Evolutionary conservation across 2,888 invertebrate genomes (phyloP).

Genomic region (Ophion slaviceki): DNA sequence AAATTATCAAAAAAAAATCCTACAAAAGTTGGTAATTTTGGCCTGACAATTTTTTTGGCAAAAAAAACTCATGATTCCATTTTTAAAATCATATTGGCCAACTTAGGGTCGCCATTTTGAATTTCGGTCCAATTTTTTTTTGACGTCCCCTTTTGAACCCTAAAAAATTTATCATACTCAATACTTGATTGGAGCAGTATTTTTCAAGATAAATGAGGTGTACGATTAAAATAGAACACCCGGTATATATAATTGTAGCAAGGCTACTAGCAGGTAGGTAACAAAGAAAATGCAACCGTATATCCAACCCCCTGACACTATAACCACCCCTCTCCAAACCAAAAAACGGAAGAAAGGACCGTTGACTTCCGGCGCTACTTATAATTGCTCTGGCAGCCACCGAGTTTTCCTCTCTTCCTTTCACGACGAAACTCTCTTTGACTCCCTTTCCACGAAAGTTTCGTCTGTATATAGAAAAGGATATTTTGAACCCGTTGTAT

Average conservation of each 20-base stretch:
- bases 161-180: no score
- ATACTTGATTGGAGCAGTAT: no score
- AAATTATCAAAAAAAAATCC: background rate
- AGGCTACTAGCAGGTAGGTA: conserved; percentile 29
- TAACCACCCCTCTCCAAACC: conserved; percentile 21
- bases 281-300: conserved; percentile 45
- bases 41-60: no score
- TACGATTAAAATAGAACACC: no score
- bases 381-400: conserved; percentile 78
- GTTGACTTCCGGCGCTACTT: conserved; percentile 79
- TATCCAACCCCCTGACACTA: conserved; percentile 35
- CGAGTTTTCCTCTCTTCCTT: conserved; percentile 19
- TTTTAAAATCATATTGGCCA: no score
- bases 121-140: no score
- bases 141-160: no score
- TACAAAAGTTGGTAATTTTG: no score
- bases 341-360: conserved; percentile 68
- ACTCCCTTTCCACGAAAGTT: background rate
- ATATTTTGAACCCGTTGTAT: background rate
- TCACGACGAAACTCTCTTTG: conserved; percentile 1
- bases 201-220: no score
- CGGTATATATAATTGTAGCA: background rate
- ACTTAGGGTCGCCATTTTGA: no score
- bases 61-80: no score
- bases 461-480: no score